A percentile compares a stretch with the other conserved stretches of the same genome.
Conservation (phyloP, 2,797 vertebrate genomes). For the Melanotaenia maccullochi region DNA sequence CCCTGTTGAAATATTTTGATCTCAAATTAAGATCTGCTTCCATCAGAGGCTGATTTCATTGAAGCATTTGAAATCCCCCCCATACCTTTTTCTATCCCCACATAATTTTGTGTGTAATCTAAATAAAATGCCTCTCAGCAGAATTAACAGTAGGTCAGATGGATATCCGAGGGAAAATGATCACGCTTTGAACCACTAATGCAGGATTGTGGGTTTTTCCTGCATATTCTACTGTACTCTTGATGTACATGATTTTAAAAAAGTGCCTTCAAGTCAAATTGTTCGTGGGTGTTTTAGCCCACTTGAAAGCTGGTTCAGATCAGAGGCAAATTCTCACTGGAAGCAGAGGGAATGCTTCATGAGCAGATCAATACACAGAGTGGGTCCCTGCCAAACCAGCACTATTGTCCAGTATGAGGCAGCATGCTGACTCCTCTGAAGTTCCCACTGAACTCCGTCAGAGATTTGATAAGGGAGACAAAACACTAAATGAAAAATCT, state of each 20-base stretch:
- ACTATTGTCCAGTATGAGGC: slow-evolving; percentile 24
- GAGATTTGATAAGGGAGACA: background rate
- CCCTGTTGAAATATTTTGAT: slow-evolving; percentile 16
- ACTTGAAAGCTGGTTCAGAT: slow-evolving; percentile 60
- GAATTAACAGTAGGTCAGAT: slow-evolving; percentile 34
- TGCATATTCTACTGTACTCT: slow-evolving; percentile 27
- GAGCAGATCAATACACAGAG: slow-evolving; percentile 64
- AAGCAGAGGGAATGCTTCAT: slow-evolving; percentile 51
- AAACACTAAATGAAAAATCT: background rate
- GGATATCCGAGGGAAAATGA: slow-evolving; percentile 31
- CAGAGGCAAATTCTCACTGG: slow-evolving; percentile 50
- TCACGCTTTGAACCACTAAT: slow-evolving; percentile 27
- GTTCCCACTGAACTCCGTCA: slow-evolving; percentile 29
- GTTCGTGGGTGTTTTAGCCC: slow-evolving; percentile 35
- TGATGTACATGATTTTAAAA: slow-evolving; percentile 33
- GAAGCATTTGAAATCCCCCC: slow-evolving; percentile 17
- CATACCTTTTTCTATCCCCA: slow-evolving; percentile 6
- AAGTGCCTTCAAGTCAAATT: slow-evolving; percentile 50
- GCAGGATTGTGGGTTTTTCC: slow-evolving; percentile 5
- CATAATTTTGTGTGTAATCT: slow-evolving; percentile 26
- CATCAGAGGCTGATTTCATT: background rate
- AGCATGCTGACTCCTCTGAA: slow-evolving; percentile 41
- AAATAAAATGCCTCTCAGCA: slow-evolving; percentile 20
- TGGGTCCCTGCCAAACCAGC: slow-evolving; percentile 22
- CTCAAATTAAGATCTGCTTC: slow-evolving; percentile 14